These are phyloP conservation scores for Byasa hedistus DNA, from an alignment of 2,888 invertebrate species.

Conservation along the genomic window DNA sequence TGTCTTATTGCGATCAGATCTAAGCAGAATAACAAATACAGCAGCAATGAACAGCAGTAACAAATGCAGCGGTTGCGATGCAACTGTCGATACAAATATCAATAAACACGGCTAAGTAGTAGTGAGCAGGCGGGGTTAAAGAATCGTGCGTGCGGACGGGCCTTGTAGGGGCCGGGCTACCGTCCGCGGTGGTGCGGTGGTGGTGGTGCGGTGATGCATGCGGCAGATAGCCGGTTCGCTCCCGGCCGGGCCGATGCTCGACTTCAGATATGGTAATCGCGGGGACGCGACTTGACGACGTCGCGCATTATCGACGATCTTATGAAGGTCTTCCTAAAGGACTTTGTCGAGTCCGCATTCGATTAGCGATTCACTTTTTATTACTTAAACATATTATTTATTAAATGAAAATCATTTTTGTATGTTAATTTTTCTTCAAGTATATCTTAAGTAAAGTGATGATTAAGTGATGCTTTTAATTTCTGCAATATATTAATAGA, in stretches of 20 bases:
- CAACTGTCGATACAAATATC: conserved; percentile 25
- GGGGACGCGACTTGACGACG: conserved; percentile 36
- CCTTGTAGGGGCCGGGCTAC: conserved; percentile 49
- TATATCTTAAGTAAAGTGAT: no score
- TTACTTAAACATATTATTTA: no score
- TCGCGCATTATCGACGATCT: conserved; percentile 8
- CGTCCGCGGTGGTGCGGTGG: conserved; percentile 38
- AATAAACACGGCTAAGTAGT: conserved; percentile 30
- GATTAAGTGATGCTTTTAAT: no score
- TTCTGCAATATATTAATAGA: no score
- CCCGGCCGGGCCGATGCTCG: conserved; percentile 53
- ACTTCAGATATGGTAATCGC: conserved; percentile 69
- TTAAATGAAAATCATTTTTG: no score
- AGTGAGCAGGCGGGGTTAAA: conserved; percentile 6
- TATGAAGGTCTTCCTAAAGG: neutral
- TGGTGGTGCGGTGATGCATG: conserved; percentile 54
- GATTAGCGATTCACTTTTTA: no score
- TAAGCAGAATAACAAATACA: no score
- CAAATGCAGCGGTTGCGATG: conserved; percentile 10
- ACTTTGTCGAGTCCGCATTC: no score
- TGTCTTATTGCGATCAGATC: no score
- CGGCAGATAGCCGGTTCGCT: conserved; percentile 53
- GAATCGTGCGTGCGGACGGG: conserved; percentile 8
- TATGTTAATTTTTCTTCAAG: no score
- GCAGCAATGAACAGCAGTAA: neutral